Conservation (phyloP, 2,888 invertebrate genomes). For the Brenthis ino region DNA sequence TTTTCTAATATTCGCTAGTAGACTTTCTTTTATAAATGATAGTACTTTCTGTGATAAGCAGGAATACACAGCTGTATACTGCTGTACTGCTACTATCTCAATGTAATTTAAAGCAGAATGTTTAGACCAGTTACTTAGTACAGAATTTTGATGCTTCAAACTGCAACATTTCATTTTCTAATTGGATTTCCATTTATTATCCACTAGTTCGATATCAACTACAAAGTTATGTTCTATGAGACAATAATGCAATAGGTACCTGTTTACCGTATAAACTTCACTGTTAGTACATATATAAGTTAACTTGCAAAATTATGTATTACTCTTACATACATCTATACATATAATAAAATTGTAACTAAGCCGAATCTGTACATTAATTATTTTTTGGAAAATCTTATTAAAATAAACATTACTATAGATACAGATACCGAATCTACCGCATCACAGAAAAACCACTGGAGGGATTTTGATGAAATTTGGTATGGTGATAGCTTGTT, state of each 20-base stretch:
- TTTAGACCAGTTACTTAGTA: constrained; percentile 5
- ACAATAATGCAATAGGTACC: not conserved
- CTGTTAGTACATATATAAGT: not conserved
- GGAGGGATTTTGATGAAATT: no score
- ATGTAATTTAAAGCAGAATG: not conserved
- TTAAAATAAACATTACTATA: no score
- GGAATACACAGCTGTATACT: not conserved
- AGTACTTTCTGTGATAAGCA: not conserved
- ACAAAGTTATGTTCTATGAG: not conserved
- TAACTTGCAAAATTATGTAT: no score
- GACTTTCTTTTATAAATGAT: constrained; percentile 1
- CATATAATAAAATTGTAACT: no score
- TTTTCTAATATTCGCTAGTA: constrained; percentile 14
- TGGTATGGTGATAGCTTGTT: no score
- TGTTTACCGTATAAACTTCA: not conserved
- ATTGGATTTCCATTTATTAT: constrained; percentile 24
- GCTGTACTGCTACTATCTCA: not conserved
- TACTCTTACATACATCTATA: no score
- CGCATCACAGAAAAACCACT: no score
- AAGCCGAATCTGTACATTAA: no score
- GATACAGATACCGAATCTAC: no score
- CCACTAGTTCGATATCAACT: constrained; percentile 4
- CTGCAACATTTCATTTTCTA: constrained; percentile 14
- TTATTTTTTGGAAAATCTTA: no score
- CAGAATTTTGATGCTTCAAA: constrained; percentile 19